Base-by-base conservation (phyloP, 2,113 vertebrate species). In the Hydropotes inermis region DNA sequence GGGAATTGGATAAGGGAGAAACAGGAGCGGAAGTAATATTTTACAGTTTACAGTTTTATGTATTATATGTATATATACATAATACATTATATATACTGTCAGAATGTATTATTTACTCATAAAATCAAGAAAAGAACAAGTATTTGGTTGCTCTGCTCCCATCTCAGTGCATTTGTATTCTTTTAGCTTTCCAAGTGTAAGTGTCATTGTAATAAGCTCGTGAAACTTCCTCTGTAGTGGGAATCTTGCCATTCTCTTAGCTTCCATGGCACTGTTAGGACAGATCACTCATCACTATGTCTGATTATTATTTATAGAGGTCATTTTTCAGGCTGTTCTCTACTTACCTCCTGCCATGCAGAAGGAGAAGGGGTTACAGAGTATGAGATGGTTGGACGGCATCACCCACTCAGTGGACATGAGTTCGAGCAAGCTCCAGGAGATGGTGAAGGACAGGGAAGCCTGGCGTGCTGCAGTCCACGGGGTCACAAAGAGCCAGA, bases 241-340 rank as follows among this genome's bases (percentile, higher is more conserved):
- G 43, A 57, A 28, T 19, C 14, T 36, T 45, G n/a, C 39, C 23
- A 0, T 55, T 60, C 61, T 87, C 76, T 39, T 21, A 14, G 43
- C 36, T 43, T 15, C 85, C 6, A 1, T n/a, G 4, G 10, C 74
- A 60, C 55, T 89, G 28, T 47, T 25, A 39, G 47, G 78, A 82
- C 47, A 39, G 28, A 14, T 45, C 33, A 17, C 8, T 39, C 39
- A 67, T 21, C 1, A 2, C 3, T 36, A 12, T 1, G 16, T 47
- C 39, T 25, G 16, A 27, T 47, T 17, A 50, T n/a, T 74, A 52
- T 43, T 89, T 58, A 47, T n/a, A 91, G 36, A 58, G 6, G 13
- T 55, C 50, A 36, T 64, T 95, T 91, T 87, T 60, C n/a, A 94
- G 27, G 43, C 82, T 55, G 1, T 85, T 91, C 60, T 87, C 45